These are phyloP conservation scores for Mylabris phalerata DNA, from an alignment of 1,140 invertebrate genomes.

Conservation along the genomic window DNA sequence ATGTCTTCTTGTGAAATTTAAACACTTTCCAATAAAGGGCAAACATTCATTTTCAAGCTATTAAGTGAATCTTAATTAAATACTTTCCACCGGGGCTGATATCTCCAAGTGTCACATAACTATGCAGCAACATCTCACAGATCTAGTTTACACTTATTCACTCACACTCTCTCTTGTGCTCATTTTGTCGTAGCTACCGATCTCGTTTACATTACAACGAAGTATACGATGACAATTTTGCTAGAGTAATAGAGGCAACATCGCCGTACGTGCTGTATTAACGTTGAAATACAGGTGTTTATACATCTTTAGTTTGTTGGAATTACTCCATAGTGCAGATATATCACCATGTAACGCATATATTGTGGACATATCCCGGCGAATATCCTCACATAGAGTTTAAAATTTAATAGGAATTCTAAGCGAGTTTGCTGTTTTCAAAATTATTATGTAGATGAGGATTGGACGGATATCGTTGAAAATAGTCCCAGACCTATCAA, in stretches of 20 bases:
- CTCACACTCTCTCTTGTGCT: background rate
- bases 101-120: constrained; percentile 41
- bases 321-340: too few species aligned
- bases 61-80: constrained; percentile 42
- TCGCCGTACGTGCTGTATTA: constrained; percentile 19
- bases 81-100: constrained; percentile 36
- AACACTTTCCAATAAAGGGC: constrained; percentile 25
- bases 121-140: constrained; percentile 28
- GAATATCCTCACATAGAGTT: too few species aligned
- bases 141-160: background rate
- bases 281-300: constrained; percentile 21
- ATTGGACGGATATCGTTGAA: too few species aligned
- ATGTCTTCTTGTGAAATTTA: constrained; percentile 24
- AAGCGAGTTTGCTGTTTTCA: too few species aligned
- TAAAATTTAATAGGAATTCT: too few species aligned
- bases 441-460: too few species aligned
- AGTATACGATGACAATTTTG: too few species aligned
- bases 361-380: too few species aligned
- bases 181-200: constrained; percentile 4
- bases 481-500: too few species aligned
- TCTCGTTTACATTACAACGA: constrained; percentile 2
- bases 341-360: too few species aligned
- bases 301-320: constrained; percentile 15
- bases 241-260: too few species aligned
- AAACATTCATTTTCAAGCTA: constrained; percentile 37